These are phyloP conservation scores for Microcebus lehilahytsara DNA, from an alignment of 2,113 vertebrate genomes.

Conservation along the genomic window DNA sequence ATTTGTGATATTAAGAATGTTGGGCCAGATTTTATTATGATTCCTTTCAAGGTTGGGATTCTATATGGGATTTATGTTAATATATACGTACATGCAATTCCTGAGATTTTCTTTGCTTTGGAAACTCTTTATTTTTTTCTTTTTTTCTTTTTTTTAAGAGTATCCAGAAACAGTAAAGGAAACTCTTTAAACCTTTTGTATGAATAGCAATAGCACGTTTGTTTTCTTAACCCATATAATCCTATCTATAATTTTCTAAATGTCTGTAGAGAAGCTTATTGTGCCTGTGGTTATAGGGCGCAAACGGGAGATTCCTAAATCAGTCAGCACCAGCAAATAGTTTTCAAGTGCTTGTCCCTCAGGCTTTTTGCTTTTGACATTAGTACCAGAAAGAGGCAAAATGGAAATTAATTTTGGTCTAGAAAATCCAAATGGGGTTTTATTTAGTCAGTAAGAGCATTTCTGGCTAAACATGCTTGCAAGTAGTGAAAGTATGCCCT, in stretches of 20 bases:
- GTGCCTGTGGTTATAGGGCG: not conserved
- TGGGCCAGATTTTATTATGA: not conserved
- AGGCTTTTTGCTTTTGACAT: constrained; percentile 39
- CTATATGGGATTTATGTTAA: not conserved
- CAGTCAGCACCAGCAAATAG: not conserved
- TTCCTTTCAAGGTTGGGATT: not conserved
- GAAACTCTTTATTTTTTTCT: not conserved
- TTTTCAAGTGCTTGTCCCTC: not conserved
- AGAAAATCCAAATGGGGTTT: constrained; percentile 10
- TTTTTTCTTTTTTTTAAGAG: no score
- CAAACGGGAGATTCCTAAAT: not conserved
- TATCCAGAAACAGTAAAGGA: no score
- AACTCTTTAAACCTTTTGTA: not conserved
- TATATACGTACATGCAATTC: not conserved
- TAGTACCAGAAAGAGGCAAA: not conserved
- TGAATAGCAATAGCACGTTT: not conserved
- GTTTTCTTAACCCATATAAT: constrained; percentile 4
- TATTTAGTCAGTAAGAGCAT: not conserved
- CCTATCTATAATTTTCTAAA: constrained; percentile 17
- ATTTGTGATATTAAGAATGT: not conserved
- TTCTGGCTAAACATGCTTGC: not conserved
- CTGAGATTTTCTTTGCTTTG: not conserved
- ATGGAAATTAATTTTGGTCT: constrained; percentile 50
- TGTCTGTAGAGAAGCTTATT: not conserved
- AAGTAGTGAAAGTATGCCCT: not conserved